These are phyloP conservation scores for Champsocephalus gunnari DNA, from an alignment of 2,797 vertebrate species.

Conservation along the genomic window DNA sequence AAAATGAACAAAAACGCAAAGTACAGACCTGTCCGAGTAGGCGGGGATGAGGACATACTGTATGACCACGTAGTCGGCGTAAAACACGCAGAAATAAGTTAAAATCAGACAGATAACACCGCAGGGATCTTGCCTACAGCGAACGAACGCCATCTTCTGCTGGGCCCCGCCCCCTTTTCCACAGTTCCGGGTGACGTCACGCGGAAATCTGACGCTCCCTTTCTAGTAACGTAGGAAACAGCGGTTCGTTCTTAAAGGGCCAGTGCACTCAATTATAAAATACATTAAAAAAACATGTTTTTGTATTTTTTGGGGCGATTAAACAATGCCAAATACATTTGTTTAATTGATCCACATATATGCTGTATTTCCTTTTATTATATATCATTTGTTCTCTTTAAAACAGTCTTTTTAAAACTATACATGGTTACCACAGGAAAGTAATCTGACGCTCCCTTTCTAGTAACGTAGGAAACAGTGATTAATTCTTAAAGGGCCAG, in stretches of 20 bases:
- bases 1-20: background rate
- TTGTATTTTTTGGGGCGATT: too few relatives aligned
- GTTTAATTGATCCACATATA: too few relatives aligned
- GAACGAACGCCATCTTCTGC: conserved; percentile 81
- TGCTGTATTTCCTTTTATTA: too few relatives aligned
- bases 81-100: conserved; percentile 87
- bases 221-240: background rate
- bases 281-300: too few relatives aligned
- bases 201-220: background rate
- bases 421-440: too few relatives aligned
- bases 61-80: conserved; percentile 88
- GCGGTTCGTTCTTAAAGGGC: background rate
- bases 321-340: too few relatives aligned
- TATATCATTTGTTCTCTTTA: too few relatives aligned
- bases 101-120: conserved; percentile 85
- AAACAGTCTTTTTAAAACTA: too few relatives aligned
- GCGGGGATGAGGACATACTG: conserved; percentile 86
- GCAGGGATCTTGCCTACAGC: conserved; percentile 85
- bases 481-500: too few relatives aligned
- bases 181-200: conserved; percentile 74
- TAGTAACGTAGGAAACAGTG: too few relatives aligned
- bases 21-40: conserved; percentile 83
- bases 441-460: too few relatives aligned
- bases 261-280: background rate
- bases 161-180: conserved; percentile 63